Evolutionary conservation across 1,140 invertebrate genomes (phyloP), one percentile per base, ranked within the genome.

Genomic region (Oncopeltus fasciatus): DNA sequence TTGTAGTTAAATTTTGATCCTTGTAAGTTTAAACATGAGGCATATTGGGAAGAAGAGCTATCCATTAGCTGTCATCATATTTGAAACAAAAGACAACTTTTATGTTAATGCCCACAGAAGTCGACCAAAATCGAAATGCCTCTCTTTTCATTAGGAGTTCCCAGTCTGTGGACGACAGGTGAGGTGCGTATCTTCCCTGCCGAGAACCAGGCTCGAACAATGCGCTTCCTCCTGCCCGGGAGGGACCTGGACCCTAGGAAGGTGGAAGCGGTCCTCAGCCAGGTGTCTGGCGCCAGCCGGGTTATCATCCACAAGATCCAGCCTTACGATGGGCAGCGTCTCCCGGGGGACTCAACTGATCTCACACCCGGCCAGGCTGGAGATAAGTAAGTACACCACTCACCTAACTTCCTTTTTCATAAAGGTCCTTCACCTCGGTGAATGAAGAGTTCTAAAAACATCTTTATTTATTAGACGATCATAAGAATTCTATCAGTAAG

Each of bases 171-270:
- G 60, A 81, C 80, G 4, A 80, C 79, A 9, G 82, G 83, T 12
- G 75, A 77, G 62, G 81, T 86, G 61, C 76, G 83, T 69, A 74
- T 87, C 68, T 83, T 83, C 76, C 80, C 85, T 59, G 78, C 84
- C 60, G 80, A 82, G 67, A 79, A 77, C 68, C 76, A 82, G 67
- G 80, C 83, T 49, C 76, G 85, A 57, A 84, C 81, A 26, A 83
- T 91, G 71, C 81, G 82, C 12, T 91, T 91, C 71, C 82, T 90
- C 58, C 81, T 91, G 44, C 84, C 85, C 2, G 85, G 83, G 28
- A 76, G 78, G 49, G 59, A 64, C 12, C 82, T 83, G 9, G 82
- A 90, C 70, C 80, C 83, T 66, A 73, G 75, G 62, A 82, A 83
- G 65, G 80, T 86, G 27, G 82, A 87, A 71, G 80, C 84, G 68